Base-by-base conservation (phyloP, 1,140 invertebrate species). In the Augochlora pura region DNA sequence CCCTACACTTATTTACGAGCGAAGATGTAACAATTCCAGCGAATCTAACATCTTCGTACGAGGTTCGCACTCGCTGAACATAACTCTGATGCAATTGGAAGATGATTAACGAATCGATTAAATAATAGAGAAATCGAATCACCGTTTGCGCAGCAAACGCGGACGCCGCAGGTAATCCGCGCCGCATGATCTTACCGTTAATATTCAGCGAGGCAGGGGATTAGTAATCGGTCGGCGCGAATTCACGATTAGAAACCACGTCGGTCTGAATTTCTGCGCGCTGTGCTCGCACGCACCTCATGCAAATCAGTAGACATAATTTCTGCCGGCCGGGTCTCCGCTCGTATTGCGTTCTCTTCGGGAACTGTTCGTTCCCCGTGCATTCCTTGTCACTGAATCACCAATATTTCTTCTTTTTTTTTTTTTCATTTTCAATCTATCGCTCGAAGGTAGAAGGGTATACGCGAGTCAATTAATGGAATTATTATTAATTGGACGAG, bases 331-430 rank as follows among this genome's bases (percentile, higher is more conserved):
- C 75, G 75, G n/a, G 77, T 78, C 75, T 81, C n/a, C 78, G n/a
- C 63, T 72, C 68, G 60, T n/a, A n/a, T 72, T 72, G 67, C 71
- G 62, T 69, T 83, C 77, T 73, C 81, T 71, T 83, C 63, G 77
- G 77, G 71, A 65, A 72, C 59, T 66, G 71, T 39, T 69, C 74
- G 42, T 65, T 60, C 54, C n/a, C 10, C 27, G 52, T 49, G 52
- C 77, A 80, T 84, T 83, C 81, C 59, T 57, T 23, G 12, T 12
- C 27, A 38, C 32, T 84, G 81, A 84, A 83, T 84, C 81, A 84
- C 18, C 62, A 18, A 52, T 77, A 62, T 62, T 25, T n/a, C n/a
- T n/a, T n/a, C n/a, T n/a, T n/a, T n/a, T n/a, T n/a, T n/a, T n/a
- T n/a, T n/a, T n/a, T 68, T 23, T 62, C 6, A 52, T 25, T 23